Base-by-base conservation (phyloP, 2,888 invertebrate genomes). In the Epirrhoe tristata region DNA sequence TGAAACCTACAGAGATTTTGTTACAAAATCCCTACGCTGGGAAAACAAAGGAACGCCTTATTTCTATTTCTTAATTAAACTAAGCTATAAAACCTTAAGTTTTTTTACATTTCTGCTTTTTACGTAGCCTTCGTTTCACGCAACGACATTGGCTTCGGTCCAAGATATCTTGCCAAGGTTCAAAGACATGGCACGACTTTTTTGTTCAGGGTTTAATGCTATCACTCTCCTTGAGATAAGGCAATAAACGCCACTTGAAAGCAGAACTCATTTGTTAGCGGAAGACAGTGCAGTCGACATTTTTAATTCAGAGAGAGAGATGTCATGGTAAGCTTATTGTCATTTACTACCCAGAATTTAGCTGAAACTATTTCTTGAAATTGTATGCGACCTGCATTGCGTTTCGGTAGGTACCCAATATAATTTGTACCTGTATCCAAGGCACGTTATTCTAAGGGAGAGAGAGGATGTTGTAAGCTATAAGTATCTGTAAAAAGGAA, bases 91-190 rank as follows among this genome's bases (percentile, higher is more conserved):
- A 74, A 73, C 64, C 17, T 69, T 63, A 59, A 61, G 59, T 67
- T 77, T 71, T 57, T 73, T 76, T 70, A 66, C 63, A 57, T 73
- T 86, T 83, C 81, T 76, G 77, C 77, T 84, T 85, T 83, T 80
- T 48, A 79, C 76, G 82, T 80, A 81, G 77, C 80, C 76, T 77
- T 80, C 72, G 78, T 75, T 81, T 81, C 82, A 82, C 81, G 86
- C 87, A 87, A 83, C 83, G 83, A 77, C 82, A 82, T 89, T 93
- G 93, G 93, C 92, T 73, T 64, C 60, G 70, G 73, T 88, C 92
- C 93, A 93, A 91, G 82, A 84, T 84, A 83, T 83, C 86, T 85
- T 87, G 91, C 92, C 91, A 91, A 91, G 86, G 91, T 90, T 93
- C 90, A 91, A 89, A 92, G 91, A 86, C 92, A 86, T 83, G 77